phyloP scores from a whole-genome alignment of 2,888 invertebrate species.

The Rhagium mordax region DNA sequence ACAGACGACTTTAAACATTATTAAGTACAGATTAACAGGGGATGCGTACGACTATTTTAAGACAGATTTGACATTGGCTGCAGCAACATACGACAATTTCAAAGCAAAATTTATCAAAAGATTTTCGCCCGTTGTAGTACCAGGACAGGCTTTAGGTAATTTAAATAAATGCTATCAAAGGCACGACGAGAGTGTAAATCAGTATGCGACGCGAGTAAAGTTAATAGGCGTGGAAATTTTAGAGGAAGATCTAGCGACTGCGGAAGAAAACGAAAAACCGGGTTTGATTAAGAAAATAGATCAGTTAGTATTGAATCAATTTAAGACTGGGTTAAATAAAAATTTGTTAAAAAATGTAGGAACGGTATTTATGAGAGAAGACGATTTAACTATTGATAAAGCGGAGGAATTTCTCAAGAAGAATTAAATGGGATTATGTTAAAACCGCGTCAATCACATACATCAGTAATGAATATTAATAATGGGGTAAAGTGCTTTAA shows the following conservation, averaged over 20 bases:
- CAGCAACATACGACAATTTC: background rate
- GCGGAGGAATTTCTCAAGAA: background rate
- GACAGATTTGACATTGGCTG: background rate
- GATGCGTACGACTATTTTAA: background rate
- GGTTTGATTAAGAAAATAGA: constrained; percentile 20
- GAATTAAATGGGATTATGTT: background rate
- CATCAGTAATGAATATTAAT: background rate
- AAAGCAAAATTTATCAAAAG: background rate
- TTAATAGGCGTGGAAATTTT: background rate
- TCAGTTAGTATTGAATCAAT: constrained; percentile 31
- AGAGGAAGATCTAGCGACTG: background rate
- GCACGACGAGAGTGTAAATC: too few species aligned
- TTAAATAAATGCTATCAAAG: too few species aligned
- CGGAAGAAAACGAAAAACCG: background rate
- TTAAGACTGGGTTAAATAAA: constrained; percentile 28
- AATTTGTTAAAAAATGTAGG: constrained; percentile 10
- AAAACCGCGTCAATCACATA: background rate
- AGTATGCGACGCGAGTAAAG: background rate
- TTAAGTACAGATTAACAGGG: background rate
- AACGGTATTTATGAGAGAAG: background rate
- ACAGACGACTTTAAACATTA: background rate
- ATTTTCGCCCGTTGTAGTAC: background rate
- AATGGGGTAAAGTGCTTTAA: background rate
- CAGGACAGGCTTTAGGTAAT: background rate
- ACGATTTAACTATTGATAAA: background rate